Conservation (phyloP, 2,797 vertebrate species). For the Sebastes diploproa region DNA sequence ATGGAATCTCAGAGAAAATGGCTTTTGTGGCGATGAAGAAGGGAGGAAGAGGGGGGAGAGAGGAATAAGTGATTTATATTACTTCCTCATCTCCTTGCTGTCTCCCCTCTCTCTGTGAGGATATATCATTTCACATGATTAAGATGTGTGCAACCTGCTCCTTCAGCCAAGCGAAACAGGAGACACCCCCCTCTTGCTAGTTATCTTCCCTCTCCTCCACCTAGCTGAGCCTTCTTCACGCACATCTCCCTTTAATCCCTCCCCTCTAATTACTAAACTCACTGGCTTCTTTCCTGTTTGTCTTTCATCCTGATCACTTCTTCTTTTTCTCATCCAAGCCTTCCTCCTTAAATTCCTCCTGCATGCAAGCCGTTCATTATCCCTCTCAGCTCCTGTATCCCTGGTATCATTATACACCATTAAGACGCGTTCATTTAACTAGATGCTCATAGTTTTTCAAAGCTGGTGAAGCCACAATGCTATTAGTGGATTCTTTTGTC, state of each 20-base stretch:
- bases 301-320: conserved; percentile 7
- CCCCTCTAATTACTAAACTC: conserved; percentile 46
- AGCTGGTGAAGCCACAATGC: conserved; percentile 37
- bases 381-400: background rate
- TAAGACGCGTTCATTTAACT: conserved; percentile 26
- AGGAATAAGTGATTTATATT: conserved; percentile 45
- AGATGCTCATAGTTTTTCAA: conserved; percentile 41
- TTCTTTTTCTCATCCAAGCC: conserved; percentile 11
- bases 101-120: conserved; percentile 35
- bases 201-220: conserved; percentile 26
- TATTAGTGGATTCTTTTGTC: conserved; percentile 47
- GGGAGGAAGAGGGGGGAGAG: background rate
- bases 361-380: conserved; percentile 7
- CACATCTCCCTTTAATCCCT: conserved; percentile 32
- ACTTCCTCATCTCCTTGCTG: conserved; percentile 33
- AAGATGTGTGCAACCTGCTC: conserved; percentile 60
- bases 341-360: background rate
- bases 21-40: conserved; percentile 24
- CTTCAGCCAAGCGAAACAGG: conserved; percentile 46
- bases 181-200: conserved; percentile 26
- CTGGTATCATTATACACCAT: conserved; percentile 6
- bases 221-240: background rate
- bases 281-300: background rate
- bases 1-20: conserved; percentile 51
- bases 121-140: conserved; percentile 66